Base-by-base conservation (phyloP, 1,140 invertebrate species). In the Sesamia nonagrioides region DNA sequence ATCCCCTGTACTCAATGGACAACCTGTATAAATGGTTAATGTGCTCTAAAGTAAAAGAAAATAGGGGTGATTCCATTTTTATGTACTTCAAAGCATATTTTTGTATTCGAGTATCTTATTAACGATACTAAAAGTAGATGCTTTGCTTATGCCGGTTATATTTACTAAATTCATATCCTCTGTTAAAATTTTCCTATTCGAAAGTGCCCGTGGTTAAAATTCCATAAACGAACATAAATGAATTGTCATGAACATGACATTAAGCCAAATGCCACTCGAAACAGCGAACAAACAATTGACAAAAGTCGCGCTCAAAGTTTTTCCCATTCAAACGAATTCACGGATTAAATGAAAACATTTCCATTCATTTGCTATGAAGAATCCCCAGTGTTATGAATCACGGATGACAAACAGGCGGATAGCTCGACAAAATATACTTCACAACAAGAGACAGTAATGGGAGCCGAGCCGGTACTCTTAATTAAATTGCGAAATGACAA, bases 261-360 rank as follows among this genome's bases (percentile, higher is more conserved):
- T 48, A 27, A 68, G 6, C 11, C 13, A 21, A 42, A 18, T 66
- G 11, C 61, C 61, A 35, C n/a, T 42, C 40, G 6, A 50, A 69
- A 18, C 66, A 27, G 63, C 21, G 6, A 50, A 69, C 42, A 69
- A 69, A 48, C 21, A 27, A 48, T 33, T 17, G 13, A n/a, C 18
- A 27, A n/a, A 45, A 50, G 21, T 69, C 66, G 18, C 66, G 3
- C 13, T 40, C 37, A 63, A 35, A 17, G 37, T 63, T 69, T 68
- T 48, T 40, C 35, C 37, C 54, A 60, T 74, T 60, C 54, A 48
- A 45, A 74, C 21, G 54, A 74, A 21, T 52, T 74, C 45, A 74
- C 66, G 54, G 71, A 74, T 74, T 74, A 74, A 60, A 74, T 37
- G 61, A 60, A 60, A 74, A 74, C 71, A 74, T 74, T 74, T 48